A percentile compares a stretch with the other conserved stretches of the same genome.
Evolutionary conservation across 2,113 vertebrate species (phyloP).

Genomic region (Myrmecophaga tridactyla): DNA sequence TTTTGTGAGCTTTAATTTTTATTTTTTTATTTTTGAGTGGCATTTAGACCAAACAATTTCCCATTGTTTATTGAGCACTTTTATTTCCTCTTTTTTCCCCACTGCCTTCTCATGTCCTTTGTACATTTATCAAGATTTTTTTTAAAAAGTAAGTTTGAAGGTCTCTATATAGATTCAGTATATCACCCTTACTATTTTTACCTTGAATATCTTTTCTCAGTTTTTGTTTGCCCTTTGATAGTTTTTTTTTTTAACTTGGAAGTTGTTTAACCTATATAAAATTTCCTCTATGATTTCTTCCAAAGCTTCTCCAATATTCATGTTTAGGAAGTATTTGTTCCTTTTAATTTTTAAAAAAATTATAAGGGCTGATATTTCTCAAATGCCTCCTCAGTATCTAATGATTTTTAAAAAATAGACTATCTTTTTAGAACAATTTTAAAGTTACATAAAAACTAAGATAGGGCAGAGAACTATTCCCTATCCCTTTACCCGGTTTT

Average conservation of each 20-base stretch:
- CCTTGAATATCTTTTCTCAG: neutral
- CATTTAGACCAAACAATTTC: neutral
- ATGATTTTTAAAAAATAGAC: neutral
- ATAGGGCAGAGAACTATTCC: neutral
- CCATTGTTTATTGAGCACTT: neutral
- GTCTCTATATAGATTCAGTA: neutral
- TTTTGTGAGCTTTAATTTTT: slow-evolving; percentile 23
- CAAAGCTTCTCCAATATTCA: neutral
- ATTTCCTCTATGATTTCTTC: neutral
- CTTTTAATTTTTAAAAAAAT: neutral
- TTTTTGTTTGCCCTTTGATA: neutral
- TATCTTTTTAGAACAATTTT: neutral
- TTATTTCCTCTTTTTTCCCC: neutral
- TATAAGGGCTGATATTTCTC: neutral
- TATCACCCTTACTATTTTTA: neutral
- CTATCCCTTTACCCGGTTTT: neutral
- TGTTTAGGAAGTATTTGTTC: neutral
- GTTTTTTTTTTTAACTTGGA: neutral
- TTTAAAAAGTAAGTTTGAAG: neutral
- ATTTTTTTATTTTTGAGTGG: slow-evolving; percentile 2
- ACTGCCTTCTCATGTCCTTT: neutral
- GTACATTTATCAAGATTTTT: neutral
- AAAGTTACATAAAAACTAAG: neutral
- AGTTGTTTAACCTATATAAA: slow-evolving; percentile 13
- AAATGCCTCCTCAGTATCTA: neutral